Conservation (phyloP, 2,888 invertebrate genomes). For the Leptogaster cylindrica region DNA sequence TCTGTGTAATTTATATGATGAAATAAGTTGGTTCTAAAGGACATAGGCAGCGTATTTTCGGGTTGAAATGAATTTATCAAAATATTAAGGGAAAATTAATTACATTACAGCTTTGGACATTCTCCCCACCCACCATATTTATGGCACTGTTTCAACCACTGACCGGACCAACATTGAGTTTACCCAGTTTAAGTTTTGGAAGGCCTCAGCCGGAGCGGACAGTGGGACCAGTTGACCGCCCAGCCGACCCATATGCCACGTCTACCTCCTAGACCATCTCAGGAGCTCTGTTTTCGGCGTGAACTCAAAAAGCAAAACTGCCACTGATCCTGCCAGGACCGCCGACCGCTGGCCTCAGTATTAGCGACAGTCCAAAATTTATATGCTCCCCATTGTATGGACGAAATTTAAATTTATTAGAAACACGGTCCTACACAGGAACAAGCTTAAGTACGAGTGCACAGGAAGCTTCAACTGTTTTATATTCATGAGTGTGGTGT, state of each 20-base stretch:
- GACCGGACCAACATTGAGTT: not conserved
- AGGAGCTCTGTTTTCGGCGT: not conserved
- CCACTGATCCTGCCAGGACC: not conserved
- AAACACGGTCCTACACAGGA: too few species aligned
- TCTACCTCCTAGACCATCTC: not conserved
- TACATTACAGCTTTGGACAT: conserved; percentile 1
- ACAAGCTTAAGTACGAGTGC: not conserved
- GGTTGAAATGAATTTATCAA: conserved; percentile 1
- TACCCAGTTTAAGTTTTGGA: not conserved
- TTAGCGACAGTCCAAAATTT: not conserved
- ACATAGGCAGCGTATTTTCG: not conserved
- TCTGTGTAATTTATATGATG: too few species aligned
- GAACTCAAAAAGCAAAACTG: not conserved
- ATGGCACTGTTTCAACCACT: not conserved
- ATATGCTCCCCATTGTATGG: conserved; percentile 2
- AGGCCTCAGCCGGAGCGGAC: not conserved
- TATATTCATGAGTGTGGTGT: not conserved
- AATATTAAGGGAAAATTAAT: not conserved
- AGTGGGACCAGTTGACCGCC: too few species aligned
- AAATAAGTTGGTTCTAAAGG: too few species aligned
- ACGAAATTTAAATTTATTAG: conserved; percentile 6
- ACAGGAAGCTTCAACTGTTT: not conserved
- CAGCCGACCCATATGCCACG: not conserved
- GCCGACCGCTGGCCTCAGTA: not conserved
- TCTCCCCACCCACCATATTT: not conserved